phyloP scores from a whole-genome alignment of 2,113 vertebrate genomes.

The Calyptommatus sinebrachiatus region DNA sequence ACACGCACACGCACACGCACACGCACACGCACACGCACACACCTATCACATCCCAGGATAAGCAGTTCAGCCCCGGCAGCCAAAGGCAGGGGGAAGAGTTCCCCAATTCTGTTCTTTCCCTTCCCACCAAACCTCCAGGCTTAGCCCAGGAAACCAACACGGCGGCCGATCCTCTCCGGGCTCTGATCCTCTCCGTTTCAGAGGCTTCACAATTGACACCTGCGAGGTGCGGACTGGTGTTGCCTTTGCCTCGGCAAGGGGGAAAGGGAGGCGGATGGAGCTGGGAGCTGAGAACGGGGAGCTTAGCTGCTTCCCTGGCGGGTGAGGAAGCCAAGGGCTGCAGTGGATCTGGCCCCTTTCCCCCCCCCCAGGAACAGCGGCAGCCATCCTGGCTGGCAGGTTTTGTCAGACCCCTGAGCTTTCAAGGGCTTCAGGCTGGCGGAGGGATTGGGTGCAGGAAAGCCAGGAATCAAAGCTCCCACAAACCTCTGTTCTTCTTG shows the following conservation, averaged over 20 bases:
- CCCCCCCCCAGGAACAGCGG: not conserved
- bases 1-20: not conserved
- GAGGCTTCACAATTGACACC: not conserved
- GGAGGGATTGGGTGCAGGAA: not conserved
- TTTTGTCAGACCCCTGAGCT: too few species aligned
- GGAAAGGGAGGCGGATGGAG: not conserved
- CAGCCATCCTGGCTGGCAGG: too few species aligned
- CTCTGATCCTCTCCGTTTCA: constrained; percentile 3
- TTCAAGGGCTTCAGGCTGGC: too few species aligned
- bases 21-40: not conserved
- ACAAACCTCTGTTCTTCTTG: too few species aligned
- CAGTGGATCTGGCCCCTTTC: too few species aligned
- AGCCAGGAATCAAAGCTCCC: not conserved
- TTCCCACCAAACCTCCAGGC: constrained; percentile 46
- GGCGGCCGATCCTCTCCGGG: not conserved
- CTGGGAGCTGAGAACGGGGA: not conserved
- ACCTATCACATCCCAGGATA: constrained; percentile 55
- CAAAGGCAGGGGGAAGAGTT: constrained; percentile 42
- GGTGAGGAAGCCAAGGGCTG: too few species aligned
- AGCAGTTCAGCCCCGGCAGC: constrained; percentile 56
- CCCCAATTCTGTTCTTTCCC: constrained; percentile 45
- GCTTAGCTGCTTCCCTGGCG: not conserved
- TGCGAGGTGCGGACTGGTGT: too few species aligned
- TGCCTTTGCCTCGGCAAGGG: not conserved
- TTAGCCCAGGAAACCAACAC: constrained; percentile 33